phyloP scores from a whole-genome alignment of 2,888 invertebrate species.

The Temnothorax unifasciatus region DNA sequence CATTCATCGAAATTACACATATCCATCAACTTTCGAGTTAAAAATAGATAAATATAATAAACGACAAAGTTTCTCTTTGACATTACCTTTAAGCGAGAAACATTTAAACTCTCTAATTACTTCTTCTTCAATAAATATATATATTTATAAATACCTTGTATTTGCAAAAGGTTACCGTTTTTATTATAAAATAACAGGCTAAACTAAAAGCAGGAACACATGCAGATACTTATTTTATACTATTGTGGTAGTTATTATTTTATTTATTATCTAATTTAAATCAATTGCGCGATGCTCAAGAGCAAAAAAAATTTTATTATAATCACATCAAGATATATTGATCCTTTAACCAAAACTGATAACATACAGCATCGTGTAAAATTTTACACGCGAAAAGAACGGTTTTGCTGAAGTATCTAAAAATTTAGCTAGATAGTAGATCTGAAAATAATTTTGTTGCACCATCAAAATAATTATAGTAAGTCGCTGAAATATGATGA shows the following conservation, averaged over 20 bases:
- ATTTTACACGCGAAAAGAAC: neutral
- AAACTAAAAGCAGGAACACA: neutral
- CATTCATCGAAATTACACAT: neutral
- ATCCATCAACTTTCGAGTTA: neutral
- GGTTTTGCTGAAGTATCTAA: too few relatives aligned
- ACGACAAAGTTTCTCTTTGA: neutral
- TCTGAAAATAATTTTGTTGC: too few relatives aligned
- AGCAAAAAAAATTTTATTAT: neutral
- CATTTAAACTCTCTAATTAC: neutral
- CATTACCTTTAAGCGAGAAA: neutral
- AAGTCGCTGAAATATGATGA: too few relatives aligned
- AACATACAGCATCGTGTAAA: neutral
- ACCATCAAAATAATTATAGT: too few relatives aligned
- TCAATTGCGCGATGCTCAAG: neutral
- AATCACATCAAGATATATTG: neutral
- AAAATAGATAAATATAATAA: constrained; percentile 16
- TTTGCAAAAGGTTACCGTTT: neutral
- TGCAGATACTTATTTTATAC: neutral
- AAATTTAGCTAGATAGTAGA: too few relatives aligned
- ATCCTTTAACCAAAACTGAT: neutral
- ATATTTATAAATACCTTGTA: neutral
- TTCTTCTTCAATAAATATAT: neutral
- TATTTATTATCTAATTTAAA: neutral
- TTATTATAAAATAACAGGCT: neutral
- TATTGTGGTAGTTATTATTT: neutral